Conservation (phyloP, 2,113 vertebrate species). For the Python bivittatus region DNA sequence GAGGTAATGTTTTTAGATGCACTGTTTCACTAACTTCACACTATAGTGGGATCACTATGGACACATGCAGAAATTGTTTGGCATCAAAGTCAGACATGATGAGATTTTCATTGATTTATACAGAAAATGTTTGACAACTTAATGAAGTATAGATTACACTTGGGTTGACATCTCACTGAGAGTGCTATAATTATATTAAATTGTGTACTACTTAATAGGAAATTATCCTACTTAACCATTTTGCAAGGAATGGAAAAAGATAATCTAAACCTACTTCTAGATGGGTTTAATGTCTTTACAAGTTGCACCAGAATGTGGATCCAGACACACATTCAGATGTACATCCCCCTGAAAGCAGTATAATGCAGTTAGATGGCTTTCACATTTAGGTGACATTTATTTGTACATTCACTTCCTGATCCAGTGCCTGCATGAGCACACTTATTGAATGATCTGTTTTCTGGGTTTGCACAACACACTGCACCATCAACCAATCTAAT, state of each 20-base stretch:
- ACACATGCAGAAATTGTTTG: constrained; percentile 44
- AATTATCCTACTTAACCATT: constrained; percentile 21
- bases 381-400: background rate
- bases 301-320: background rate
- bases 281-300: background rate
- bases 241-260: constrained; percentile 4
- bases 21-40: constrained; percentile 42
- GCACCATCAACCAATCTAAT: no score
- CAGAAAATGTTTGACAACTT: constrained; percentile 39
- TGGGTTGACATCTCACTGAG: background rate
- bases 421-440: no score
- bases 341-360: background rate
- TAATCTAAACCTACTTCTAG: background rate
- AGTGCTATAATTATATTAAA: constrained; percentile 43
- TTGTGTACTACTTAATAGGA: constrained; percentile 22
- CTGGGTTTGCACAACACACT: no score
- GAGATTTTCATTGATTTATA: constrained; percentile 40
- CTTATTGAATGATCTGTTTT: no score
- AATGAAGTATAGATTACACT: constrained; percentile 31
- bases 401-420: background rate
- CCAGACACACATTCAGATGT: background rate
- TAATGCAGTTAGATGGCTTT: background rate
- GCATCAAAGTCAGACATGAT: constrained; percentile 39
- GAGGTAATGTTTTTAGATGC: constrained; percentile 24
- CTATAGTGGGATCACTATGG: constrained; percentile 23